Evolutionary conservation across 1,140 invertebrate genomes (phyloP).

Genomic region (Neodiprion fabricii): DNA sequence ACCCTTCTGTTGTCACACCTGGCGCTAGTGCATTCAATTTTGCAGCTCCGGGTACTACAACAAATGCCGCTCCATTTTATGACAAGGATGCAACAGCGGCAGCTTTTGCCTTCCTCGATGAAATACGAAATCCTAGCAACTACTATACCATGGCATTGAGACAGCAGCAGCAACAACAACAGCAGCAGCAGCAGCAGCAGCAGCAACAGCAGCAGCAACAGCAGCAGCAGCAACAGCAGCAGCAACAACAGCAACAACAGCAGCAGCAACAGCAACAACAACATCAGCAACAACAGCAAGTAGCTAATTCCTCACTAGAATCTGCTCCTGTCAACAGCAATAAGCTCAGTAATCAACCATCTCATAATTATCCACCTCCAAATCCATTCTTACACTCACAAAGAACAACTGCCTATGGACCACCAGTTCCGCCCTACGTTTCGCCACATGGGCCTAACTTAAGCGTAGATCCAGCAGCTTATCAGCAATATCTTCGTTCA

Average conservation of each 20-base stretch:
- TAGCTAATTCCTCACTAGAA: constrained; percentile 39
- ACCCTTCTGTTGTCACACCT: constrained; percentile 43
- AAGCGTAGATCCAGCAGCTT: constrained; percentile 53
- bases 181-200: constrained; percentile 48
- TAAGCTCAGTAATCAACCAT: constrained; percentile 51
- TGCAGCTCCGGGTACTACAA: constrained; percentile 40
- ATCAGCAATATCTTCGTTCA: constrained; percentile 58
- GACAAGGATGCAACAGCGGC: constrained; percentile 55
- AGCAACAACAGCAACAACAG: constrained; percentile 25
- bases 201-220: constrained; percentile 20
- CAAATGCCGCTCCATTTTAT: constrained; percentile 51
- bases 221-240: constrained; percentile 25
- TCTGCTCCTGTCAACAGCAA: constrained; percentile 44
- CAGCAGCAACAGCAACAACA: constrained; percentile 33
- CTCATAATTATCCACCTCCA: constrained; percentile 49
- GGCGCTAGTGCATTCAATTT: constrained; percentile 56
- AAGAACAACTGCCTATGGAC: constrained; percentile 49
- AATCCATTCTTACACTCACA: constrained; percentile 57
- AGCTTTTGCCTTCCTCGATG: constrained; percentile 55
- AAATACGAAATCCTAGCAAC: constrained; percentile 54
- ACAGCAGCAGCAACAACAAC: constrained; percentile 49
- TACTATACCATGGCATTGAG: constrained; percentile 53
- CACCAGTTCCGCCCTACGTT: constrained; percentile 54
- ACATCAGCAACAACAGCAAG: constrained; percentile 39
- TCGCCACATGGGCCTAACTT: constrained; percentile 53